These are phyloP conservation scores for Sorex fumeus DNA, from an alignment of 2,113 vertebrate genomes.

Conservation along the genomic window DNA sequence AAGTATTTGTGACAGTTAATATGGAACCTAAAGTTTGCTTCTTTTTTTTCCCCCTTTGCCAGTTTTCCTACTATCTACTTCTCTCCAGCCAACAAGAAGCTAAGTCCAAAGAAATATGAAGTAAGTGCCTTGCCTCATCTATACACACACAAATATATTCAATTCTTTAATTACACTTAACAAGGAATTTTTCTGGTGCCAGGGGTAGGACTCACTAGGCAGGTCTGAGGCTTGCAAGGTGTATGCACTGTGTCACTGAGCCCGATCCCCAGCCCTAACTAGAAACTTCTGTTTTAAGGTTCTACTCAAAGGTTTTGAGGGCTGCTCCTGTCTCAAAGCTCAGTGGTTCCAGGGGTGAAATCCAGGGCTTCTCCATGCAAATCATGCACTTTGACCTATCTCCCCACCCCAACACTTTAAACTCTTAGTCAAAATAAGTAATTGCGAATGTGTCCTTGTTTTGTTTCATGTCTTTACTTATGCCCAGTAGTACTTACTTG, in stretches of 20 bases:
- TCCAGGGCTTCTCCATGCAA: too few relatives aligned
- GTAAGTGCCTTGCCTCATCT: conserved; percentile 85
- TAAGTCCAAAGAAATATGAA: conserved; percentile 98
- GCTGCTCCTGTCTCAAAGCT: too few relatives aligned
- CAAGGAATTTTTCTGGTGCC: neutral
- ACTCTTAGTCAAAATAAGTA: conserved; percentile 17
- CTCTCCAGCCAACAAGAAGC: conserved; percentile 95
- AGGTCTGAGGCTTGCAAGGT: too few relatives aligned
- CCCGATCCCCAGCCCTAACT: too few relatives aligned
- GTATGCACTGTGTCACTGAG: too few relatives aligned
- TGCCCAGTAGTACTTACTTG: too few relatives aligned
- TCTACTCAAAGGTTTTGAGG: too few relatives aligned
- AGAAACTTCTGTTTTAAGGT: too few relatives aligned
- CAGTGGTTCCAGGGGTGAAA: too few relatives aligned
- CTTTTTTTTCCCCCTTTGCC: conserved; percentile 43
- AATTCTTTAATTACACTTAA: conserved; percentile 53
- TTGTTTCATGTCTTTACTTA: too few relatives aligned
- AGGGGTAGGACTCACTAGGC: too few relatives aligned
- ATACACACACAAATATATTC: neutral
- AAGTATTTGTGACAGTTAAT: conserved; percentile 12
- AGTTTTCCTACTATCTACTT: conserved; percentile 99
- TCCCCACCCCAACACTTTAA: neutral
- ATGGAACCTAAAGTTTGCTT: conserved; percentile 37
- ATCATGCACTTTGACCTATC: too few relatives aligned
- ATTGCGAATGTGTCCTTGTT: neutral